A percentile compares a stretch with the other conserved stretches of the same genome.
phyloP scores from a whole-genome alignment of 2,113 vertebrate genomes.

The Crotalus horridus region DNA sequence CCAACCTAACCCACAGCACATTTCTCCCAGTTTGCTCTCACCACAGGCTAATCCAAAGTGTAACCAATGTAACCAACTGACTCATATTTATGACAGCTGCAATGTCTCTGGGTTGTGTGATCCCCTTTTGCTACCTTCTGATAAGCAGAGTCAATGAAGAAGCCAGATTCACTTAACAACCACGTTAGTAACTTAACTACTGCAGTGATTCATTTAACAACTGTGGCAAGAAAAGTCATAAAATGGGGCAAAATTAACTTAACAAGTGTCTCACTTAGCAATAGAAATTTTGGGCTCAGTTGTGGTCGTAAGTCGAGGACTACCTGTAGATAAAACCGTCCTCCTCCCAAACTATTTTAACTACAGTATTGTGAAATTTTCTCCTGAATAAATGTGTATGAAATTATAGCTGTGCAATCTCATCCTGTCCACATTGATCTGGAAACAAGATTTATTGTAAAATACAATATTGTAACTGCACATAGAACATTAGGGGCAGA shows the following conservation, averaged over 20 bases:
- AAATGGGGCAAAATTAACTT: too few relatives aligned
- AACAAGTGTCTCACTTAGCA: too few relatives aligned
- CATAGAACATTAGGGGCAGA: neutral
- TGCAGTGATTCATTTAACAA: too few relatives aligned
- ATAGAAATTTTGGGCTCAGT: too few relatives aligned
- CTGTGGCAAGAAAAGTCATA: too few relatives aligned
- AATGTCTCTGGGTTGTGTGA: too few relatives aligned
- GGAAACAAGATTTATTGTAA: neutral
- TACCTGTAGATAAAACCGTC: neutral
- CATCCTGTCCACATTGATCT: neutral
- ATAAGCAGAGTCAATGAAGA: too few relatives aligned
- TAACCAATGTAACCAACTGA: neutral
- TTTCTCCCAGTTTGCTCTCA: neutral
- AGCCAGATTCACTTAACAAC: too few relatives aligned
- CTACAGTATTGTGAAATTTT: neutral
- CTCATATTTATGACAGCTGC: too few relatives aligned
- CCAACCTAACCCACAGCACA: neutral
- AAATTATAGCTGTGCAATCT: neutral
- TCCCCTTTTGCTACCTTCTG: too few relatives aligned
- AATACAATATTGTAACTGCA: neutral
- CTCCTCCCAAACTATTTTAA: neutral
- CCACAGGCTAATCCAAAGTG: neutral
- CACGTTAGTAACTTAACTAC: too few relatives aligned
- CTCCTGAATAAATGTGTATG: neutral
- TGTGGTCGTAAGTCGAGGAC: too few relatives aligned